Evolutionary conservation across 2,888 invertebrate species (phyloP).

Genomic region (Hydraecia micacea): DNA sequence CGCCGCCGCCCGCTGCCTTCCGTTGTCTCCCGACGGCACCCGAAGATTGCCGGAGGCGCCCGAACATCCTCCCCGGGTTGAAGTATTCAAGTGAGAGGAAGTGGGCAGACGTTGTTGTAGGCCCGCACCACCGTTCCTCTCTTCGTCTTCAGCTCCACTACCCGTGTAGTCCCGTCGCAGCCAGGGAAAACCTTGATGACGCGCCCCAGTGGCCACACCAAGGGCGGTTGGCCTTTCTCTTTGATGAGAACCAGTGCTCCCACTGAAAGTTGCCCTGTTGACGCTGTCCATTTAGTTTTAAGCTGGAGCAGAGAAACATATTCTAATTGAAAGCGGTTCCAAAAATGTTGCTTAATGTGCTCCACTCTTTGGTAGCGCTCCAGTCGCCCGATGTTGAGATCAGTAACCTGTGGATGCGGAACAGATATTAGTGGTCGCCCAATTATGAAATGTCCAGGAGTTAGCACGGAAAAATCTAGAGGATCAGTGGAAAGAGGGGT

Average conservation of each 20-base stretch:
- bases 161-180: not conserved
- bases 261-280: not conserved
- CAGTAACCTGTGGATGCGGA: not conserved
- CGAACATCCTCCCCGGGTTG: slow-evolving; percentile 3
- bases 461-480: not conserved
- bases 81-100: slow-evolving; percentile 4
- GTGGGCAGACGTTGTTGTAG: slow-evolving; percentile 1
- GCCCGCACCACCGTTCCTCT: not conserved
- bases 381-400: not conserved
- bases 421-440: not conserved
- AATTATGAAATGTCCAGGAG: not conserved
- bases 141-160: slow-evolving; percentile 4
- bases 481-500: not conserved
- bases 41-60: not conserved
- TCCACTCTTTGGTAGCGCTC: not conserved
- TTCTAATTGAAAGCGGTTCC: not conserved
- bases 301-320: slow-evolving; percentile 1
- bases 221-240: not conserved
- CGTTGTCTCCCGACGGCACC: not conserved
- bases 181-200: not conserved
- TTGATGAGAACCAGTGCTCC: not conserved
- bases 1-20: not conserved
- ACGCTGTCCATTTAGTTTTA: not conserved
- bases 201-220: not conserved
- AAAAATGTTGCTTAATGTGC: not conserved